Evolutionary conservation across 92 coral and sea anemone species (phyloP).

Genomic region (Epizoanthus ramosus): DNA sequence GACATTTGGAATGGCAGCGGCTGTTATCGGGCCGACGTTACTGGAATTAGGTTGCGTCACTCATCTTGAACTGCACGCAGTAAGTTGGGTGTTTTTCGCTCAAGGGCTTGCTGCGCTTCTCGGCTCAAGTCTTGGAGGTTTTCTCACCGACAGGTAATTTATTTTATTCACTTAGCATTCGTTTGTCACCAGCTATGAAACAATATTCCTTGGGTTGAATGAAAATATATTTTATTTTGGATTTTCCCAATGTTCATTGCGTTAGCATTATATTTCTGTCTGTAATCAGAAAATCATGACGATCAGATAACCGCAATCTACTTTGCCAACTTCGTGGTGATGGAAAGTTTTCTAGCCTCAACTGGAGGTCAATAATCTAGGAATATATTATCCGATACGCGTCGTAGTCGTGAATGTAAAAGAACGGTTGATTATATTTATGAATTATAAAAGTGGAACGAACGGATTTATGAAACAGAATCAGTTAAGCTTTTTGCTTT

Average conservation of each 20-base stretch:
- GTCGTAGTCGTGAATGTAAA: background rate
- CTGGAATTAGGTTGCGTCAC: constrained; percentile 93
- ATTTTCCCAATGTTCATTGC: background rate
- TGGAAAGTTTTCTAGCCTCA: background rate
- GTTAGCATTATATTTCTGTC: background rate
- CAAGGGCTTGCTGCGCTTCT: constrained; percentile 94
- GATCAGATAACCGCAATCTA: constrained; percentile 6
- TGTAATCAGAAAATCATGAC: background rate
- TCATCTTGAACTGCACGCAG: constrained; percentile 70
- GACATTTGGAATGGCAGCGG: constrained; percentile 96
- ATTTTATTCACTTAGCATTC: background rate
- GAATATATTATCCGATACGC: background rate
- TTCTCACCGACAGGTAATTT: constrained; percentile 94
- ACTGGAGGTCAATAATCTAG: background rate
- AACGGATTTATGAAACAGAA: background rate
- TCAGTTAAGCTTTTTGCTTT: background rate
- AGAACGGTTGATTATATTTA: background rate
- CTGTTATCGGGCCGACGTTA: constrained; percentile 96
- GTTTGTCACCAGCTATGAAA: background rate
- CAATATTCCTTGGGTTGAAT: background rate
- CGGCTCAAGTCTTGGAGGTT: constrained; percentile 91
- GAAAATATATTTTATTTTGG: background rate
- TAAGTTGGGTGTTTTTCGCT: constrained; percentile 93
- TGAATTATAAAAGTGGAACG: background rate
- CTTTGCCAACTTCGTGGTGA: background rate